Base-by-base conservation (phyloP, 2,113 vertebrate species). In the Cercopithecus mona region DNA sequence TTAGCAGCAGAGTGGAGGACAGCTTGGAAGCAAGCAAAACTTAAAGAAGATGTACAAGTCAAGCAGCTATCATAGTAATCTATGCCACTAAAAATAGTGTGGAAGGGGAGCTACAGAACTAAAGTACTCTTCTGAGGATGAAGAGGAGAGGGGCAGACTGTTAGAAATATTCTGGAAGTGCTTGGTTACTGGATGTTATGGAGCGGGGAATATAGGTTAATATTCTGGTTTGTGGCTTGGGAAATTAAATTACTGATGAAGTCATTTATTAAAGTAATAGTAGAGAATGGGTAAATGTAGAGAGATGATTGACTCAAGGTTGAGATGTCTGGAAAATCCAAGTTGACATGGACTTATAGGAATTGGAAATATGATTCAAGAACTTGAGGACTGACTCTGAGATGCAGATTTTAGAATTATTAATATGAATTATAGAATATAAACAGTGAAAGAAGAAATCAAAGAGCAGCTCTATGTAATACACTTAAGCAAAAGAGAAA, bases 401-500 rank as follows among this genome's bases (percentile, higher is more conserved):
- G 35, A 82, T 86, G 30, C 66, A 87, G 23, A 87, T 90, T 93
- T 97, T 80, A 32, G 30, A 93, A 76, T 90, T 10, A 86, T 35
- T 78, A 14, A 6, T 84, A 38, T 72, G 40, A 91, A 82, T 43
- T 91, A 70, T 25, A 82, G 23, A 75, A 9, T 70, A 25, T 85
- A 52, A 70, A 87, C 20, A 68, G 50, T 87, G 17, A 59, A 84
- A 86, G 72, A 93, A 57, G 52, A 92, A 96, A 88, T 83, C 75
- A 45, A 45, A 61, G 59, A 93, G 43, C 45, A 96, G 27, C 22
- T 75, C 59, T 93, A 38, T 85, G 22, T 43, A 75, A 57, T 95
- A 68, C 27, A 73, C 92, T 83, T 92, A 88, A 84, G 32, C 10
- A 76, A 38, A 88, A 57, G 18, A 50, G 23, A 55, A 40, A 3